Percentiles rank a stretch among this genome's conserved stretches.
These are phyloP conservation scores for Antedon mediterranea DNA, from an alignment of 53 echinoderm and acorn worm species.

Conservation along the genomic window DNA sequence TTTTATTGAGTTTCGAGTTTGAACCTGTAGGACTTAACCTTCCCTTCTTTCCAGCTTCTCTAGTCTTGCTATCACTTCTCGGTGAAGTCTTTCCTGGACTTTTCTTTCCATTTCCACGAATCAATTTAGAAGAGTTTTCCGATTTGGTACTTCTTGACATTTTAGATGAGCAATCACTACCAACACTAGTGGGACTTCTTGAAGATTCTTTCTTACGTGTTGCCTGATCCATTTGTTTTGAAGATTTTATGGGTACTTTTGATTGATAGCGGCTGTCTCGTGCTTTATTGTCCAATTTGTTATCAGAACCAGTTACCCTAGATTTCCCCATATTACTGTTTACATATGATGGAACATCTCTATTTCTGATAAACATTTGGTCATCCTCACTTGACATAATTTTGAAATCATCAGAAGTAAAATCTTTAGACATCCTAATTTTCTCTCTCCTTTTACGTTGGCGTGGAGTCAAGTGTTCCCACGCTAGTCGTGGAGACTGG, in stretches of 20 bases:
- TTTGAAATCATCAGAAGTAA: not conserved
- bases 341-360: not conserved
- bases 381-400: not conserved
- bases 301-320: not conserved
- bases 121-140: not conserved
- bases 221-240: not conserved
- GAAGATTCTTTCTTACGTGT: not conserved
- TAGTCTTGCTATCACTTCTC: not conserved
- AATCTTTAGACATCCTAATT: conserved; percentile 38
- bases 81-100: not conserved
- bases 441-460: conserved; percentile 69
- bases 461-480: conserved; percentile 77
- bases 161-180: not conserved
- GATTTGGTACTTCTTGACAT: not conserved
- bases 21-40: not conserved
- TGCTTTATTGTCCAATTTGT: no score
- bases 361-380: not conserved
- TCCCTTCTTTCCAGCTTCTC: not conserved
- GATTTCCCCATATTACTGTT: not conserved
- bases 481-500: conserved; percentile 58
- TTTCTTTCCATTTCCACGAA: not conserved
- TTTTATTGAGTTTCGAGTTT: not conserved
- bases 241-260: not conserved
- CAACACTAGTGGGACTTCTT: not conserved
- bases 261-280: no score